Conservation (phyloP, 2,888 invertebrate species). For the Spisula subtruncata region DNA sequence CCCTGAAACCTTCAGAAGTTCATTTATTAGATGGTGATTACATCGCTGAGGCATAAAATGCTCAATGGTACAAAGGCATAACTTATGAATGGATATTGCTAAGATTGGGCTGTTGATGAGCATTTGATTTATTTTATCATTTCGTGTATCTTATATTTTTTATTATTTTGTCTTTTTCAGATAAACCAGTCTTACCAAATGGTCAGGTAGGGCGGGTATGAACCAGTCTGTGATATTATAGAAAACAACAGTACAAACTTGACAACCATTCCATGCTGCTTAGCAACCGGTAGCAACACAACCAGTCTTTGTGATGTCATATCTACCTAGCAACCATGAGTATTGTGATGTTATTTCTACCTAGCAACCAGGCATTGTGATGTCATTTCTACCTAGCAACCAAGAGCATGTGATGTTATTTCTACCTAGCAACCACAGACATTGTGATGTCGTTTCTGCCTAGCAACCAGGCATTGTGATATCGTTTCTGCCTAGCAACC, state of each 20-base stretch:
- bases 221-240: constrained; percentile 60
- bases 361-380: neutral
- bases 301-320: neutral
- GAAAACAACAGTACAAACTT: constrained; percentile 16
- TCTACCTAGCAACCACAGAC: too few species aligned
- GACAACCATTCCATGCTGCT: constrained; percentile 56
- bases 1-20: too few species aligned
- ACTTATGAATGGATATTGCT: too few species aligned
- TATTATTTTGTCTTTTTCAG: constrained; percentile 17
- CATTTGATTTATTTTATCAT: neutral
- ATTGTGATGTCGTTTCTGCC: neutral
- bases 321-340: too few species aligned
- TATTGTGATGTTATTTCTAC: neutral
- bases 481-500: neutral
- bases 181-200: constrained; percentile 39
- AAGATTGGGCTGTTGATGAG: too few species aligned
- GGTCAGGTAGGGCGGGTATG: constrained; percentile 30
- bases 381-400: neutral
- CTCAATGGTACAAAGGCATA: too few species aligned
- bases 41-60: too few species aligned
- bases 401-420: too few species aligned
- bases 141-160: neutral
- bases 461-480: constrained; percentile 6
- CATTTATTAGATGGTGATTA: too few species aligned
- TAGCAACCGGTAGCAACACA: constrained; percentile 49